A percentile compares a stretch with the other conserved stretches of the same genome.
These are phyloP conservation scores for Oncorhynchus gorbuscha DNA, from an alignment of 2,113 vertebrate species.

Conservation along the genomic window DNA sequence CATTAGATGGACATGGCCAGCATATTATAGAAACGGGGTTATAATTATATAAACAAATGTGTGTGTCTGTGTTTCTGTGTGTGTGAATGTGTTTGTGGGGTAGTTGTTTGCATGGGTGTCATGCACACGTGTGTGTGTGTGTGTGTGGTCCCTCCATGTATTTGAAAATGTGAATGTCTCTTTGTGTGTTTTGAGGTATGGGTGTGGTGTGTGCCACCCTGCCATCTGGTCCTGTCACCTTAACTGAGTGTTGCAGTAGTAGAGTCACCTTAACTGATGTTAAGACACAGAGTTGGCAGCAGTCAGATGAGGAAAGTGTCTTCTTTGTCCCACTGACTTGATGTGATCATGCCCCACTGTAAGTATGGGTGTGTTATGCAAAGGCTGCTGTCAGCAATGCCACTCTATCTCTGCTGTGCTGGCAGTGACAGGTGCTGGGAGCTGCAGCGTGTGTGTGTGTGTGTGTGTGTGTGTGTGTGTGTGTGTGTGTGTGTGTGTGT, in stretches of 20 bases:
- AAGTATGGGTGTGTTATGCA: slow-evolving; percentile 45
- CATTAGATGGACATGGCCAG: slow-evolving; percentile 19
- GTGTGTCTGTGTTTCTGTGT: background rate
- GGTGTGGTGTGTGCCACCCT: slow-evolving; percentile 11
- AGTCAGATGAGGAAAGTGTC: slow-evolving; percentile 37
- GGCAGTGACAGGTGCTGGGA: slow-evolving; percentile 45
- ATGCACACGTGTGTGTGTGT: background rate
- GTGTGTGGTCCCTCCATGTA: background rate
- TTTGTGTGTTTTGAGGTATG: background rate
- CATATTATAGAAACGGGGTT: background rate
- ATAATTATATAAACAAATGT: slow-evolving; percentile 21
- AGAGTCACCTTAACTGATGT: slow-evolving; percentile 13
- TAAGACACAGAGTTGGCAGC: slow-evolving; percentile 20
- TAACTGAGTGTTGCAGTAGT: slow-evolving; percentile 14
- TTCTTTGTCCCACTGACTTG: slow-evolving; percentile 56
- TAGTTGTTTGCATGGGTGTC: background rate
- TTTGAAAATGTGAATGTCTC: background rate
- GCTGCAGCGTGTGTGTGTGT: slow-evolving; percentile 17
- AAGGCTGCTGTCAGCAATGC: slow-evolving; percentile 36
- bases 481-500: background rate
- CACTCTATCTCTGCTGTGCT: slow-evolving; percentile 11
- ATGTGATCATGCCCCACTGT: slow-evolving; percentile 22
- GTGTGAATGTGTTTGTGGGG: too few species aligned
- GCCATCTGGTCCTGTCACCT: background rate
- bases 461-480: background rate